Conservation (phyloP, 2,797 vertebrate species). For the Trachops cirrhosus region DNA sequence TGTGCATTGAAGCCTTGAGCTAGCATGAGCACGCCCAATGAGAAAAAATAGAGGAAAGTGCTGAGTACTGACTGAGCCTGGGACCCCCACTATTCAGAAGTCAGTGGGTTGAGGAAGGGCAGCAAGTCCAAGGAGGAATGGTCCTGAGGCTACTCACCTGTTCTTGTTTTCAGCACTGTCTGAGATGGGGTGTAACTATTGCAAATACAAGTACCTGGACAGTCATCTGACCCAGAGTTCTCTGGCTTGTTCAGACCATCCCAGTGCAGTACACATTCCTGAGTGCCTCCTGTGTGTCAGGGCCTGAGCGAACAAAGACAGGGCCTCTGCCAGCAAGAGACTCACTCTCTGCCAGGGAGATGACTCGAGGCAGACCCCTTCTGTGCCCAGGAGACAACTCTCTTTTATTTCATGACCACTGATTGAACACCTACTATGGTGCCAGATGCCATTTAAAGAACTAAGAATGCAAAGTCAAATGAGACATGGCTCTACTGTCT, state of each 20-base stretch:
- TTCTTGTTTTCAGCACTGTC: background rate
- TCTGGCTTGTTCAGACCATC: background rate
- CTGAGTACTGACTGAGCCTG: background rate
- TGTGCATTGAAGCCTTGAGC: background rate
- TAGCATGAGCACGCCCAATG: background rate
- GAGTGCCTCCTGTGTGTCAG: background rate
- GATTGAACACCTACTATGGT: accelerated
- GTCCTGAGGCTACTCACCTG: too few relatives aligned
- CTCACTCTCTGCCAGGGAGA: background rate
- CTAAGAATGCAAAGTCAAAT: background rate
- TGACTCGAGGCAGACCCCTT: background rate
- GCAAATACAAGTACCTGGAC: background rate
- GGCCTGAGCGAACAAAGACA: background rate
- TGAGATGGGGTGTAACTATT: background rate
- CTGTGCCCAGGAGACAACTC: accelerated
- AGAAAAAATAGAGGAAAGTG: background rate
- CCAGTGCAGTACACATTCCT: background rate
- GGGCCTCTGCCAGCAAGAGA: background rate
- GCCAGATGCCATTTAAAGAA: background rate
- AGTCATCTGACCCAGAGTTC: background rate
- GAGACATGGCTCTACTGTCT: background rate
- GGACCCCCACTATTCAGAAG: background rate
- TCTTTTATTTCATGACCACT: too few relatives aligned
- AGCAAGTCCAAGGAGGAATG: background rate
- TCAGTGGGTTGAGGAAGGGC: background rate